A percentile compares a stretch with the other conserved stretches of the same genome.
These are phyloP conservation scores for Dryomyza anilis DNA, from an alignment of 2,888 invertebrate genomes.

Conservation along the genomic window DNA sequence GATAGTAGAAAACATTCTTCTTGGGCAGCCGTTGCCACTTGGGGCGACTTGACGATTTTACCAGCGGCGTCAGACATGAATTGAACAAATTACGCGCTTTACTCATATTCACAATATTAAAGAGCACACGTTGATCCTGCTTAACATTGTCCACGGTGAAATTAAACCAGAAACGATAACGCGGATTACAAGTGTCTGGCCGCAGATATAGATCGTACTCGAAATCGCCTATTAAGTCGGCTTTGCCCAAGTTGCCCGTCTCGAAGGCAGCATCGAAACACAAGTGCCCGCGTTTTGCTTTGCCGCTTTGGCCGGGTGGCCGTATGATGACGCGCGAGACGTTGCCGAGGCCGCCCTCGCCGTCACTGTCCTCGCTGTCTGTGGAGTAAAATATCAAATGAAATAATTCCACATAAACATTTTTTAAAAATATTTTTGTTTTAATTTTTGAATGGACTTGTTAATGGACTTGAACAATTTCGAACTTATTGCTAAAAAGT, in stretches of 20 bases:
- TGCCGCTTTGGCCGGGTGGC: constrained; percentile 90
- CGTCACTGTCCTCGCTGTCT: constrained; percentile 92
- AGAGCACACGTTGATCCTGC: constrained; percentile 92
- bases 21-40: constrained; percentile 88
- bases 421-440: no score
- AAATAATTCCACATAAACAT: not conserved
- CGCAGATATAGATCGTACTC: constrained; percentile 96
- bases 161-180: constrained; percentile 95
- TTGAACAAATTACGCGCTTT: constrained; percentile 89
- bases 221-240: constrained; percentile 89
- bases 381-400: constrained; percentile 33
- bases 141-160: constrained; percentile 96
- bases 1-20: constrained; percentile 89
- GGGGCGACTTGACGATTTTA: constrained; percentile 86
- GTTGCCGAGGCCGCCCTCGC: constrained; percentile 92
- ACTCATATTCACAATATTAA: constrained; percentile 96
- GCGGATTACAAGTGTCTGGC: constrained; percentile 94
- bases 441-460: not conserved
- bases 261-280: constrained; percentile 98
- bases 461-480: not conserved
- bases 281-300: constrained; percentile 93
- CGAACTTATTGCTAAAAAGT: no score
- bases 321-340: constrained; percentile 86
- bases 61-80: constrained; percentile 90
- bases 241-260: constrained; percentile 94